Conservation (phyloP, 1,140 invertebrate genomes). For the Philaenus spumarius region DNA sequence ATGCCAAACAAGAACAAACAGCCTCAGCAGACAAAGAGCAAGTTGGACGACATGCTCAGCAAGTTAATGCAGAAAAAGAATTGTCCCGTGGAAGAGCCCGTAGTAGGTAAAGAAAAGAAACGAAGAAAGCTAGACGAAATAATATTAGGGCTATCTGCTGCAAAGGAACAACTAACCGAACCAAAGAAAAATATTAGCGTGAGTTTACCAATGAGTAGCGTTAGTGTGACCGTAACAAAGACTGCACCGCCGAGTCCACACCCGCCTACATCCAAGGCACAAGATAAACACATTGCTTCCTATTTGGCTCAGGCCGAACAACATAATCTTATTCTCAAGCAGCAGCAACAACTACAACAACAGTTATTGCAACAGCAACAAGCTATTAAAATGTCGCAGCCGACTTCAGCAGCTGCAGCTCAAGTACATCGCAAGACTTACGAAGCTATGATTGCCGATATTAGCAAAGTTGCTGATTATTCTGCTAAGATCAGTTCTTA, state of each 20-base stretch:
- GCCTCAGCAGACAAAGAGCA: slow-evolving; percentile 47
- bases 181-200: slow-evolving; percentile 54
- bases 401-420: slow-evolving; percentile 21
- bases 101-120: slow-evolving; percentile 81
- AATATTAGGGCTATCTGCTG: slow-evolving; percentile 76
- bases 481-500: slow-evolving; percentile 64
- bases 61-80: slow-evolving; percentile 83
- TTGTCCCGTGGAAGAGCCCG: slow-evolving; percentile 57
- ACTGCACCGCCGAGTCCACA: slow-evolving; percentile 37
- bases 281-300: slow-evolving; percentile 42
- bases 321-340: slow-evolving; percentile 57
- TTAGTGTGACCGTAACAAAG: slow-evolving; percentile 31
- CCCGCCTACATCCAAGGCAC: slow-evolving; percentile 6
- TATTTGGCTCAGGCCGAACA: slow-evolving; percentile 65
- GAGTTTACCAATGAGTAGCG: slow-evolving; percentile 70
- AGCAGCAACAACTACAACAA: slow-evolving; percentile 39
- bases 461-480: slow-evolving; percentile 64
- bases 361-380: slow-evolving; percentile 27
- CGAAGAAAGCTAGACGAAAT: slow-evolving; percentile 85
- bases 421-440: slow-evolving; percentile 56
- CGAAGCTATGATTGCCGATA: slow-evolving; percentile 65
- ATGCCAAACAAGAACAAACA: slow-evolving; percentile 57
- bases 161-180: slow-evolving; percentile 61
- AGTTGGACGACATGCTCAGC: slow-evolving; percentile 73
- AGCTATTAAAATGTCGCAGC: slow-evolving; percentile 22